Evolutionary conservation across 1,140 invertebrate genomes (phyloP).

Genomic region (Chelonus insularis): DNA sequence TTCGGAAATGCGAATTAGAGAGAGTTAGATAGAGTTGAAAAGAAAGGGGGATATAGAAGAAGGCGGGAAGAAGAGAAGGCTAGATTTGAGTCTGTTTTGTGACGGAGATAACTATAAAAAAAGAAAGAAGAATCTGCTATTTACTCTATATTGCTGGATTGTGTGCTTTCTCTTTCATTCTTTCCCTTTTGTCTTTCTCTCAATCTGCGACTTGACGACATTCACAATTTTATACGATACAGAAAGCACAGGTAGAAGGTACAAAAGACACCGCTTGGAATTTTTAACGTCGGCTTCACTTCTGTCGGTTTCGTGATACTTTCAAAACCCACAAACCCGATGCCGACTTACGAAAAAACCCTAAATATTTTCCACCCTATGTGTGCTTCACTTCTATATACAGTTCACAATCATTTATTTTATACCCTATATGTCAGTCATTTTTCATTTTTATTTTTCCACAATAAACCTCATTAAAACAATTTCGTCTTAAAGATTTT

Average conservation of each 20-base stretch:
- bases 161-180: too few relatives aligned
- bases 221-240: not conserved
- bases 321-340: constrained; percentile 13
- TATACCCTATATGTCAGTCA: too few relatives aligned
- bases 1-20: not conserved
- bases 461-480: too few relatives aligned
- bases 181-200: not conserved
- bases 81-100: not conserved
- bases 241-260: not conserved
- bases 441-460: too few relatives aligned
- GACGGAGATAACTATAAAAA: not conserved
- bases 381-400: not conserved
- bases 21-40: constrained; percentile 10
- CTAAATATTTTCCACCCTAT: constrained; percentile 46
- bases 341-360: constrained; percentile 47
- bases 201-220: not conserved
- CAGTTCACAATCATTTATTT: too few relatives aligned
- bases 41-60: not conserved
- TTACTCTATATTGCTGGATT: too few relatives aligned
- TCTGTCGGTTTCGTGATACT: constrained; percentile 25
- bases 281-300: constrained; percentile 54
- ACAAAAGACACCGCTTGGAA: constrained; percentile 58
- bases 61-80: not conserved
- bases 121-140: not conserved
- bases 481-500: too few relatives aligned